Conservation (phyloP, 2,113 vertebrate genomes). For the Oenanthe melanoleuca region DNA sequence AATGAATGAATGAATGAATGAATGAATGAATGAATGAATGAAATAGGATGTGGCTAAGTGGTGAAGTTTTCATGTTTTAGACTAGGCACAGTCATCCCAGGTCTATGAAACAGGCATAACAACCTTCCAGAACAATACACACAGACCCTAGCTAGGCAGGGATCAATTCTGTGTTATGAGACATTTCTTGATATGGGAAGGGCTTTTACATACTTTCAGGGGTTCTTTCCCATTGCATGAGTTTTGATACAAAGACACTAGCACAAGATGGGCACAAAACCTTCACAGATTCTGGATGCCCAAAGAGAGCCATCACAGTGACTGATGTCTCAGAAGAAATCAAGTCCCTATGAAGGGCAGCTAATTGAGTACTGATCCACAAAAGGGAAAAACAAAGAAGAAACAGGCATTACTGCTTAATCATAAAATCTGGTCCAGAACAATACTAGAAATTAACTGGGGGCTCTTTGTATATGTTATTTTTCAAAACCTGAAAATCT, state of each 20-base stretch:
- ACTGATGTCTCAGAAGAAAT: neutral
- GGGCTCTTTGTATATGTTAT: neutral
- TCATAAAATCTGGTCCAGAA: neutral
- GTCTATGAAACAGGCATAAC: neutral
- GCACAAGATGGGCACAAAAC: neutral
- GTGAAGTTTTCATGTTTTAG: neutral
- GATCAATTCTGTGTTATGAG: neutral
- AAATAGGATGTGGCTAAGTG: neutral
- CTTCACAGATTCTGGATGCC: neutral
- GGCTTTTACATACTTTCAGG: neutral
- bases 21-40: neutral
- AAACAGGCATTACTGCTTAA: neutral
- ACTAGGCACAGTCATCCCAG: neutral
- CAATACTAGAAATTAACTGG: neutral
- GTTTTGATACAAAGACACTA: neutral
- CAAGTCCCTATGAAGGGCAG: neutral
- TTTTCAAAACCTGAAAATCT: neutral
- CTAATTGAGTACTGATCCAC: neutral
- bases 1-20: too few relatives aligned
- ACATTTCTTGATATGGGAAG: neutral
- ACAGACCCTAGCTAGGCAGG: neutral
- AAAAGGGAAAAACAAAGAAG: neutral
- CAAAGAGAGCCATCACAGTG: neutral
- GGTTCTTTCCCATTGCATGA: neutral
- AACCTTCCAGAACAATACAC: neutral